Conservation (phyloP, 2,113 vertebrate genomes). For the Oncorhynchus tshawytscha region DNA sequence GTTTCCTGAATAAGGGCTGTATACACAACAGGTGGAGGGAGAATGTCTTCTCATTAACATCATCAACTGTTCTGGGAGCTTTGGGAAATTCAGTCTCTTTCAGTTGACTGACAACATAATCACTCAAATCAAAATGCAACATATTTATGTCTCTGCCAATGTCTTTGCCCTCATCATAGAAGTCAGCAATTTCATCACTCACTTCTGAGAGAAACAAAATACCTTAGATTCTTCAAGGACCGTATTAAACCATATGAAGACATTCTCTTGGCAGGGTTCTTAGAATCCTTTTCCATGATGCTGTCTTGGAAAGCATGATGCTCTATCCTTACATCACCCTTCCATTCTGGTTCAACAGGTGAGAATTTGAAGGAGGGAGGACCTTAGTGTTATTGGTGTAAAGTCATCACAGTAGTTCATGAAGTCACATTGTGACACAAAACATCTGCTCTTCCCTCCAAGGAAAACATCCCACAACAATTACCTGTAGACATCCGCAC, state of each 20-base stretch:
- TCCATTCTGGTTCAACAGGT: neutral
- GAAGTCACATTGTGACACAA: neutral
- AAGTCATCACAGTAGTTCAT: neutral
- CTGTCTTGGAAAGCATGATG: neutral
- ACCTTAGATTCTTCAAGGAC: neutral
- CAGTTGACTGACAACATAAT: too few species aligned
- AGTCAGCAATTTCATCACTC: too few species aligned
- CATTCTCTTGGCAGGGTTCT: neutral
- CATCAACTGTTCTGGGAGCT: too few species aligned
- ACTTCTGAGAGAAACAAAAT: neutral
- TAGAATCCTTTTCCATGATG: neutral
- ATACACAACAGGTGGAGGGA: neutral
- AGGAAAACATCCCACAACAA: conserved; percentile 6
- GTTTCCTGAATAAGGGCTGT: conserved; percentile 8
- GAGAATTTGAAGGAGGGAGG: neutral
- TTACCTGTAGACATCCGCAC: neutral
- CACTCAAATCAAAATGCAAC: too few species aligned
- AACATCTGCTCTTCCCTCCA: neutral
- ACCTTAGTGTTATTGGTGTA: neutral
- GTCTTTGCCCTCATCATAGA: neutral
- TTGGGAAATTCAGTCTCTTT: too few species aligned
- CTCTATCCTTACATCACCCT: neutral
- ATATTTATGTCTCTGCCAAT: too few species aligned
- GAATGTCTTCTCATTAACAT: neutral
- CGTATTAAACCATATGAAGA: neutral